Percentiles rank a stretch among this genome's conserved stretches.
phyloP scores from a whole-genome alignment of 2,797 vertebrate species.

The Scarus forsteni region DNA sequence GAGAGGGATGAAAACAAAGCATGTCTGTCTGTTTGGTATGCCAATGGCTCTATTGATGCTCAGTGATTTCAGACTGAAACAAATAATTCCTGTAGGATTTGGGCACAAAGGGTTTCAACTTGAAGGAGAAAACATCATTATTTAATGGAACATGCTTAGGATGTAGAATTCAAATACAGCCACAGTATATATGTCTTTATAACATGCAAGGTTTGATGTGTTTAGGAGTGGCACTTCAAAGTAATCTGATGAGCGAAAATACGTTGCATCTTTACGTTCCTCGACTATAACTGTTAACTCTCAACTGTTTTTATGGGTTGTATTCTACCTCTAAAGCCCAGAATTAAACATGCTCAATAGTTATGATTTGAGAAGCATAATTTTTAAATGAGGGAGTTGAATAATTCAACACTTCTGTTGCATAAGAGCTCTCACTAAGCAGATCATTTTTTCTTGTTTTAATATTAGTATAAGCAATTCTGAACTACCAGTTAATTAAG shows the following conservation, averaged over 20 bases:
- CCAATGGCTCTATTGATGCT: slow-evolving; percentile 65
- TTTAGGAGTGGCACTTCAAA: slow-evolving; percentile 6
- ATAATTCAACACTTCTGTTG: slow-evolving; percentile 44
- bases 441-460: not conserved
- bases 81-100: slow-evolving; percentile 70
- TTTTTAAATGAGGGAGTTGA: slow-evolving; percentile 37
- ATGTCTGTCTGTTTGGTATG: slow-evolving; percentile 79
- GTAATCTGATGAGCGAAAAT: slow-evolving; percentile 2
- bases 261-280: slow-evolving; percentile 8
- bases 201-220: slow-evolving; percentile 27
- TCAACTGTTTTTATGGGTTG: slow-evolving; percentile 21
- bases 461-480: not conserved
- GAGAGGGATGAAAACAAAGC: slow-evolving; percentile 82
- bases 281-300: not conserved
- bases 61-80: slow-evolving; percentile 62
- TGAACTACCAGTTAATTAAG: too few relatives aligned
- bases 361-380: slow-evolving; percentile 46
- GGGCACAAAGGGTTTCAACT: slow-evolving; percentile 47
- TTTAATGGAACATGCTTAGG: slow-evolving; percentile 38
- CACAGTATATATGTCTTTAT: slow-evolving; percentile 3
- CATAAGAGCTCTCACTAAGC: too few relatives aligned
- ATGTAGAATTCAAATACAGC: slow-evolving; percentile 25
- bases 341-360: slow-evolving; percentile 49
- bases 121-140: slow-evolving; percentile 28
- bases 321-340: slow-evolving; percentile 38